Evolutionary conservation across 2,888 invertebrate species (phyloP), one percentile per base, ranked within the genome.

Genomic region (Uropetala carovei): DNA sequence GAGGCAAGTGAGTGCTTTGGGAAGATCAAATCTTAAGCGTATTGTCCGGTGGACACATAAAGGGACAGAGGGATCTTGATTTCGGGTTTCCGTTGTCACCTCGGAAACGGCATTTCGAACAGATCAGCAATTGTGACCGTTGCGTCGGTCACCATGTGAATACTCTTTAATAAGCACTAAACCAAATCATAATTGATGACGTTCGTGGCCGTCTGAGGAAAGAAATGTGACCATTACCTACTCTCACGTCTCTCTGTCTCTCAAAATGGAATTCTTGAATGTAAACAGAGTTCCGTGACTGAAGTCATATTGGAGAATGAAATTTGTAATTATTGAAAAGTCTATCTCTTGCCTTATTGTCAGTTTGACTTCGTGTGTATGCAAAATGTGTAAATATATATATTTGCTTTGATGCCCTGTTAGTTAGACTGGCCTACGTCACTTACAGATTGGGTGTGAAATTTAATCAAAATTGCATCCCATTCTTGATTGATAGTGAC

Each of bases 241-340:
- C 58, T 59, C 27, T 86, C 60, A 60, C 59, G 16, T 30, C 30
- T 59, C 60, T 64, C 89, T 89, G 89, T 89, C 89, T 89, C 89
- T 89, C 64, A 16, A 89, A 64, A 64, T 89, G 89, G 64, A 89
- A 64, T 43, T 89, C 18, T 89, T 89, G 30, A 27, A 14, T 86
- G 85, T 58, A 86, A 59, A 86, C 59, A 57, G 59, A 86, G 85
- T 89, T 89, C 86, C 92, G 86, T 92, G 92, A 92, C 92, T 92
- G 92, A 92, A 84, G 86, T 75, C 86, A 64, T 56, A 68, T 85
- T 92, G 64, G 43, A 84, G 59, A 91, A 92, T 89, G 64, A 89
- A 89, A 89, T 60, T 60, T 89, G 89, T 89, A 89, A 89, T 89
- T 89, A 89, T 43, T 89, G 60, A 30, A 89, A 60, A 68, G 89